Percentiles rank a stretch among this genome's conserved stretches.
These are phyloP conservation scores for Liasis olivaceus DNA, from an alignment of 2,797 vertebrate species.

Conservation along the genomic window DNA sequence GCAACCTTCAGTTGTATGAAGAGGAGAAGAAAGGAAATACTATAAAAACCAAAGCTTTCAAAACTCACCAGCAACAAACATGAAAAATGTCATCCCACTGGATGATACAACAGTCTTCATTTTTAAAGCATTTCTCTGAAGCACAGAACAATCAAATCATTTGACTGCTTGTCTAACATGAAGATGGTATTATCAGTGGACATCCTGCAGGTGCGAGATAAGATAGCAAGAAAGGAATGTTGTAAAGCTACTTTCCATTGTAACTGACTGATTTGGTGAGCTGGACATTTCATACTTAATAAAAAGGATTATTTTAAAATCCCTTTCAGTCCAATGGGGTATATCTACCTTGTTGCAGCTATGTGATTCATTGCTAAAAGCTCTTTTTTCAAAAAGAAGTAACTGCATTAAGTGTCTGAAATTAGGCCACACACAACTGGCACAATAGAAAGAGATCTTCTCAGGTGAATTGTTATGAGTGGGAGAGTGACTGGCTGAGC, in stretches of 20 bases:
- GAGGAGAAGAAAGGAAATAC: conserved; percentile 16
- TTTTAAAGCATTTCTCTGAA: conserved; percentile 69
- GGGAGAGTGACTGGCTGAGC: conserved; percentile 29
- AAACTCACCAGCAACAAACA: conserved; percentile 61
- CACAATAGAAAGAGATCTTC: conserved; percentile 51
- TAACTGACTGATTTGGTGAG: conserved; percentile 89
- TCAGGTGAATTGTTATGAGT: conserved; percentile 47
- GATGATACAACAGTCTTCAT: conserved; percentile 67
- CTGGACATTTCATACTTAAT: conserved; percentile 86
- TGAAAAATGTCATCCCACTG: conserved; percentile 68
- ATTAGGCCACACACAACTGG: conserved; percentile 57
- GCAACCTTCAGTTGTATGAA: conserved; percentile 8
- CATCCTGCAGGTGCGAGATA: conserved; percentile 82
- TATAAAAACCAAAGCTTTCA: conserved; percentile 60
- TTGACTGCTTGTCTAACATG: conserved; percentile 75
- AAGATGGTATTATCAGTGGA: conserved; percentile 78
- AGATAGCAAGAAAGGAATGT: conserved; percentile 73
- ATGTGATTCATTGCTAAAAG: conserved; percentile 78
- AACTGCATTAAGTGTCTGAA: conserved; percentile 50
- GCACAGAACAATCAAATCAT: conserved; percentile 73
- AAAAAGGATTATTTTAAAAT: conserved; percentile 73
- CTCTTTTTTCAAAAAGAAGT: conserved; percentile 79
- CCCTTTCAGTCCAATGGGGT: conserved; percentile 71
- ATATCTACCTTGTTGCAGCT: conserved; percentile 63
- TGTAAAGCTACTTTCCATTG: conserved; percentile 85